Evolutionary conservation across 2,888 invertebrate genomes (phyloP).

Genomic region (Anticlea derivata): DNA sequence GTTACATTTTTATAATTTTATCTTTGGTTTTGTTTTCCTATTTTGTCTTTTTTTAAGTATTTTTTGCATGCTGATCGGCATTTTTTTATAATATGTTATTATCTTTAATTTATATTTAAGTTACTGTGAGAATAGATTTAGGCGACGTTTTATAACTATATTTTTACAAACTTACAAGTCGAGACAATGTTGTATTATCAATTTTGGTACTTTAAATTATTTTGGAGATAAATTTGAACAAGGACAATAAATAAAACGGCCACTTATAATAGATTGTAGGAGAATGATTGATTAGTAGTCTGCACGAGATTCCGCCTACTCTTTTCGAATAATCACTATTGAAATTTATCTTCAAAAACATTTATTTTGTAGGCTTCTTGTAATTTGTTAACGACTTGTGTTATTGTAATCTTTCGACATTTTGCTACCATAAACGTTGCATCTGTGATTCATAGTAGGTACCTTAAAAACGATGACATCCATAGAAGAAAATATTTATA

Average conservation of each 20-base stretch:
- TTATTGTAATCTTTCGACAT: constrained; percentile 29
- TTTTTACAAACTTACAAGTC: constrained; percentile 9
- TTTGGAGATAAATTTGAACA: constrained; percentile 54
- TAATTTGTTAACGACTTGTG: neutral
- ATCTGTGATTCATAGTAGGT: constrained; percentile 74
- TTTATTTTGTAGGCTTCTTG: constrained; percentile 20
- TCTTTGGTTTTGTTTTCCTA: constrained; percentile 52
- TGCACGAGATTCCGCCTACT: constrained; percentile 23
- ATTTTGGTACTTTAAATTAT: constrained; percentile 39
- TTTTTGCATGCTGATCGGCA: constrained; percentile 21
- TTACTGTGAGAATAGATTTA: constrained; percentile 36
- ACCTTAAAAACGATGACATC: constrained; percentile 48
- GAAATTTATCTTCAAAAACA: constrained; percentile 52
- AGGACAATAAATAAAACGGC: constrained; percentile 26
- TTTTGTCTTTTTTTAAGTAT: constrained; percentile 53
- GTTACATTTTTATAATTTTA: constrained; percentile 48
- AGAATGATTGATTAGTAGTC: constrained; percentile 1
- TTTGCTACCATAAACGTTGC: constrained; percentile 65
- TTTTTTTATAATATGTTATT: constrained; percentile 1
- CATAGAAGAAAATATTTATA: neutral
- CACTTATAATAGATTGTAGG: constrained; percentile 7
- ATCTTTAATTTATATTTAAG: constrained; percentile 26
- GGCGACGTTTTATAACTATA: constrained; percentile 13
- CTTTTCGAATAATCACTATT: constrained; percentile 24
- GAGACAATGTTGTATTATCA: constrained; percentile 18